These are phyloP conservation scores for Fregetta grallaria DNA, from an alignment of 2,113 vertebrate species.

Conservation along the genomic window DNA sequence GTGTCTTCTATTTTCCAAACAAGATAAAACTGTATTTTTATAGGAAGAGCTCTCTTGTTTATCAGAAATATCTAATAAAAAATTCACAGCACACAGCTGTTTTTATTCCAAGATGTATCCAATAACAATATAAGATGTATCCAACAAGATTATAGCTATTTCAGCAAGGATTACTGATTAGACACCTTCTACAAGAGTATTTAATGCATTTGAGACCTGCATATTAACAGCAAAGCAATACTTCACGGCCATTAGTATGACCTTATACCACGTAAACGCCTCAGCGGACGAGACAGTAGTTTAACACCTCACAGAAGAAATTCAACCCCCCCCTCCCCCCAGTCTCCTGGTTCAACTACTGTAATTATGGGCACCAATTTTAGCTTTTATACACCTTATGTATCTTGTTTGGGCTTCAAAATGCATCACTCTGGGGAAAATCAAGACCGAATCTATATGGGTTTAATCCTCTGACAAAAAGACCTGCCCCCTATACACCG, in stretches of 20 bases:
- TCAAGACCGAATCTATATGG: rapidly evolving
- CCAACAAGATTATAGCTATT: neutral
- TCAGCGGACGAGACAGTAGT: neutral
- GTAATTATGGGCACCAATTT: neutral
- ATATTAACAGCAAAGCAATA: neutral
- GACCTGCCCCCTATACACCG: rapidly evolving
- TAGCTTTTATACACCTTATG: rapidly evolving
- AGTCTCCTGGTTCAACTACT: neutral
- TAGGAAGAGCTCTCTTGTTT: neutral
- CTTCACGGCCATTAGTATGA: rapidly evolving
- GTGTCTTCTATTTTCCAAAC: neutral
- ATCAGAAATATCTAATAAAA: neutral
- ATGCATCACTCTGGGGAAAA: neutral
- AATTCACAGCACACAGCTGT: neutral
- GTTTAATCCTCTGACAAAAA: too few relatives aligned
- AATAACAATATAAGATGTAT: too few relatives aligned
- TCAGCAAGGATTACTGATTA: neutral
- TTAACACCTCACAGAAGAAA: neutral
- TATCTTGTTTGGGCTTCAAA: rapidly evolving
- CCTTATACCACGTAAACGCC: rapidly evolving
- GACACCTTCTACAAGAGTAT: neutral
- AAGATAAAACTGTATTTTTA: neutral
- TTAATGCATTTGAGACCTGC: neutral
- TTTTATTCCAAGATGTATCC: neutral
- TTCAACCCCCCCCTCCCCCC: neutral